Base-by-base conservation (phyloP, 2,888 invertebrate genomes). In the Ligdia adustata region DNA sequence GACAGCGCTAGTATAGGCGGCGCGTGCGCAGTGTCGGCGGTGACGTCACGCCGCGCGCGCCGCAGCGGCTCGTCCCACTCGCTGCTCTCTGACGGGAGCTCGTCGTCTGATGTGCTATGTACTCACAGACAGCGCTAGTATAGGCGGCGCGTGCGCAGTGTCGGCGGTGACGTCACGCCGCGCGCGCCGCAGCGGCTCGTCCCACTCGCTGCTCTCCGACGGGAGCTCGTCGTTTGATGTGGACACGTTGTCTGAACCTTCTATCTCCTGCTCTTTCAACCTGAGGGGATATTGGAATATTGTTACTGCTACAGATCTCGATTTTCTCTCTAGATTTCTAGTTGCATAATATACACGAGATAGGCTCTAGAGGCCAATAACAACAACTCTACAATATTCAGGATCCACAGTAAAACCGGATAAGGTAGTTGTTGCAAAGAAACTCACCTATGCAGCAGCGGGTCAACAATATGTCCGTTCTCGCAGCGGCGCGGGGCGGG, bases 31-130 rank as follows among this genome's bases (percentile, higher is more conserved):
- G 32, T 38, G 41, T 32, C 29, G 18, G 32, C 41, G n/a, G n/a
- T n/a, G n/a, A n/a, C n/a, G n/a, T n/a, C n/a, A n/a, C n/a, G n/a
- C n/a, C n/a, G n/a, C n/a, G n/a, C n/a, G n/a, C n/a, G n/a, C n/a
- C n/a, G n/a, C n/a, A n/a, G n/a, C n/a, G n/a, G n/a, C n/a, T n/a
- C n/a, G n/a, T n/a, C n/a, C n/a, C n/a, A n/a, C n/a, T n/a, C n/a
- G n/a, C n/a, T n/a, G n/a, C n/a, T 45, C 57, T 82, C 82, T 6
- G 69, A 58, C 2, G 80, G 74, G 26, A 88, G 70, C 69, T 91
- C 91, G 69, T 91, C 91, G 68, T 90, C 90, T 0, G 91, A 90
- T 27, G 90, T 91, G 28, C n/a, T n/a, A n/a, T n/a, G n/a, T n/a
- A n/a, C n/a, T n/a, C n/a, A n/a, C n/a, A n/a, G n/a, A n/a, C n/a